These are phyloP conservation scores for Crematogaster levior DNA, from an alignment of 2,888 invertebrate genomes.

Conservation along the genomic window DNA sequence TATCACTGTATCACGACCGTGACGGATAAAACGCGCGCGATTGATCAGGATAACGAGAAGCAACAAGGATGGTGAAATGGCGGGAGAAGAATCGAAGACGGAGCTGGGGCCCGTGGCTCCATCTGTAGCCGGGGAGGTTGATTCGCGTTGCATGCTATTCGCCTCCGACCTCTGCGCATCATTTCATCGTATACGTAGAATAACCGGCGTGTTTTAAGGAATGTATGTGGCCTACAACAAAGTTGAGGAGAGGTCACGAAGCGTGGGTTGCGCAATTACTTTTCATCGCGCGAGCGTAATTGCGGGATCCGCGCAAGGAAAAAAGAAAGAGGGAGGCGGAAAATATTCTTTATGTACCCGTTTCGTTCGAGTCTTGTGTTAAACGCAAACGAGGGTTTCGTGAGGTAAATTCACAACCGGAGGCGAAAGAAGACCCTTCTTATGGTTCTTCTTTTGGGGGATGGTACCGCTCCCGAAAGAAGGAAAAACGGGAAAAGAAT, in stretches of 20 bases:
- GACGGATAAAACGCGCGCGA: background rate
- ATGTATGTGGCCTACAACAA: conserved; percentile 60
- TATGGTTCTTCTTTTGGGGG: too few species aligned
- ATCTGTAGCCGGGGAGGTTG: conserved; percentile 58
- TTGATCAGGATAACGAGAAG: conserved; percentile 1
- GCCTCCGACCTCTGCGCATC: conserved; percentile 22
- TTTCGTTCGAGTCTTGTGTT: conserved; percentile 29
- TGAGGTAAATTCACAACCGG: conserved; percentile 34
- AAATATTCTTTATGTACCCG: conserved; percentile 37
- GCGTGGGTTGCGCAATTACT: conserved; percentile 72
- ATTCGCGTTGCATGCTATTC: conserved; percentile 53
- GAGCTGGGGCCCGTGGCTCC: conserved; percentile 62
- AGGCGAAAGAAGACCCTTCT: conserved; percentile 1
- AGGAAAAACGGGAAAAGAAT: background rate
- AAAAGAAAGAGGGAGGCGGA: background rate
- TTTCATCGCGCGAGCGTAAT: conserved; percentile 72
- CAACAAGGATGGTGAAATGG: background rate
- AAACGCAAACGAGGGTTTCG: conserved; percentile 54
- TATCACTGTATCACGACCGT: background rate
- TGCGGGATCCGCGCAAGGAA: conserved; percentile 44
- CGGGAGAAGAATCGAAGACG: conserved; percentile 25
- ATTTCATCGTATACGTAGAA: conserved; percentile 47
- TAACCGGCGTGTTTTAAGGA: conserved; percentile 45
- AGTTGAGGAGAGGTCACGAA: conserved; percentile 73
- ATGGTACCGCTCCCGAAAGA: background rate